Base-by-base conservation (phyloP, 2,888 invertebrate species). In the Aphrophora alni region DNA sequence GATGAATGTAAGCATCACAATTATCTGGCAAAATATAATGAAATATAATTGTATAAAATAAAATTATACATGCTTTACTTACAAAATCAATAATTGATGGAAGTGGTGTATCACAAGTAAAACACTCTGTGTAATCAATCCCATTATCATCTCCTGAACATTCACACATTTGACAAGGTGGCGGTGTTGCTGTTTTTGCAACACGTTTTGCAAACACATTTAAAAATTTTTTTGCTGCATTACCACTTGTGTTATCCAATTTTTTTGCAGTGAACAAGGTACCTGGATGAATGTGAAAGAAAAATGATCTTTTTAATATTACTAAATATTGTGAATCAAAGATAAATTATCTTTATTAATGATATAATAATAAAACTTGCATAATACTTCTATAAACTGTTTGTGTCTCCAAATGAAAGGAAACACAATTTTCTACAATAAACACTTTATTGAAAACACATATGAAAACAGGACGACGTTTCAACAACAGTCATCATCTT, bases 61-160 rank as follows among this genome's bases (percentile, higher is more conserved):
- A 33, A 33, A 33, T 33, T 33, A 33, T 33, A 33, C 5, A n/a
- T 17, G 33, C 0, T 28, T 68, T 70, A 88, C 90, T 90, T 86
- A 90, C 90, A 85, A 89, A 90, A 87, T 91, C 89, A 24, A 89
- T 88, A 76, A 88, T 87, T 14, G 88, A 87, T 1, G 90, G 88
- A 59, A 88, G 88, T 3, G 91, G 91, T 86, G 90, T 90, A 75
- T 88, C 88, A 85, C 93, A 93, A 0, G 92, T 91, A 81, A 91
- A 90, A 85, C 94, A 94, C 83, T 92, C 92, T 89, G 93, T 90
- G 87, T 90, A 92, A 4, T 93, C 91, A 25, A 93, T 89, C 0
- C 93, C 93, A 68, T 91, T 90, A 82, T 92, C 91, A 85, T 92
- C 91, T 1, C 92, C 91, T 0, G 92, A 91, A 85, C 94, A 94